These are phyloP conservation scores for Dipodomys stephensi DNA, from an alignment of 2,113 vertebrate genomes.

Conservation along the genomic window DNA sequence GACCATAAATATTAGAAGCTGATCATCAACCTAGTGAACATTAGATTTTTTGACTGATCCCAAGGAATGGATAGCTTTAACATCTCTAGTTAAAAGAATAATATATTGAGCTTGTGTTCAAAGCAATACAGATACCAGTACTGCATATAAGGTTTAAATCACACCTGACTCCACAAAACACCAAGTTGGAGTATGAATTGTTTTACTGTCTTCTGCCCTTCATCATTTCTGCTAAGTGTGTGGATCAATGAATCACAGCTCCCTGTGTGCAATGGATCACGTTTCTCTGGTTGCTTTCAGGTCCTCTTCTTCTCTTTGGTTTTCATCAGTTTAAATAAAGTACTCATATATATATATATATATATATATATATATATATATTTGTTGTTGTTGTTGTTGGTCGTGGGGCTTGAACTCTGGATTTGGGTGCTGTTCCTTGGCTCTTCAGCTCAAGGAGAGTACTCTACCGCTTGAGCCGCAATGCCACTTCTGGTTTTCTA, in stretches of 20 bases:
- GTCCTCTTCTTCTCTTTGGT: not conserved
- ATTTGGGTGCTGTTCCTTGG: no score
- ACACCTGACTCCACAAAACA: not conserved
- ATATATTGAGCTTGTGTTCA: not conserved
- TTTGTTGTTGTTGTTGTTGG: not conserved
- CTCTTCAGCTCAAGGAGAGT: no score
- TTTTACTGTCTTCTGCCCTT: not conserved
- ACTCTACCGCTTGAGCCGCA: no score
- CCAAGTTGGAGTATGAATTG: not conserved
- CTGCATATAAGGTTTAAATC: not conserved
- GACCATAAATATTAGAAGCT: not conserved
- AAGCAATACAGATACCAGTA: not conserved
- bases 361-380: no score
- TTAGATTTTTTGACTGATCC: not conserved
- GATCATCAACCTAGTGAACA: not conserved
- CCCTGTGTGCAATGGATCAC: rapidly evolving
- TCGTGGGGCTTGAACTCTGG: no score
- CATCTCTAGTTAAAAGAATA: not conserved
- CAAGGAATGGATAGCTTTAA: not conserved
- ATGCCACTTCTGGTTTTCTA: no score
- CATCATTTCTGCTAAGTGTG: not conserved
- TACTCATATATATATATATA: no score
- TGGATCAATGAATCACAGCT: not conserved
- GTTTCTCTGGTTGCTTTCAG: not conserved
- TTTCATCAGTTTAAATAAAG: not conserved